phyloP scores from a whole-genome alignment of 2,797 vertebrate species.

The Choloepus didactylus region DNA sequence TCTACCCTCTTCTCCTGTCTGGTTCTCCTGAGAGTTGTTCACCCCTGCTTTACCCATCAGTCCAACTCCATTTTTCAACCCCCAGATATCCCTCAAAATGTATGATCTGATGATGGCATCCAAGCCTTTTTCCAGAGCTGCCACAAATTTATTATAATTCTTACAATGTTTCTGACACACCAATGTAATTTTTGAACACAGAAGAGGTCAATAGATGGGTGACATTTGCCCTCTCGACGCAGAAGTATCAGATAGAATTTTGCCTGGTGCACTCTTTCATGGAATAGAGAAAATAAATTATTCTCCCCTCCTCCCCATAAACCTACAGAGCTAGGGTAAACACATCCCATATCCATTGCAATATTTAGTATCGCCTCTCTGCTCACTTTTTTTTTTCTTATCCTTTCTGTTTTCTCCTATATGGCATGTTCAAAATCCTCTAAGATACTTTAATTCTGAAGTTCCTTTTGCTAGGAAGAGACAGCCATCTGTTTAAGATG shows the following conservation, averaged over 20 bases:
- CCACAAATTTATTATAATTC: background rate
- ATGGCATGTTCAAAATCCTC: constrained; percentile 42
- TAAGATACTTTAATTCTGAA: constrained; percentile 53
- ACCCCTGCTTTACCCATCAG: background rate
- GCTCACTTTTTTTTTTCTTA: constrained; percentile 21
- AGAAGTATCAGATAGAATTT: constrained; percentile 27
- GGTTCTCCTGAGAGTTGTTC: background rate
- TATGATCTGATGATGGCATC: background rate
- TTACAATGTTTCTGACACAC: background rate
- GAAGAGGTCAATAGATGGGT: background rate
- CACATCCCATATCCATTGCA: background rate
- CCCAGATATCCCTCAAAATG: background rate
- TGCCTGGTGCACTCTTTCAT: background rate
- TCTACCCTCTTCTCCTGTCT: background rate
- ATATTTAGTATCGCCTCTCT: constrained; percentile 16
- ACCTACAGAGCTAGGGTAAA: background rate
- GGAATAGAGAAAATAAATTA: constrained; percentile 10
- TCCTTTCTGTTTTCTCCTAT: constrained; percentile 44
- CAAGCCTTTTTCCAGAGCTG: background rate
- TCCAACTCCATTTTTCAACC: background rate
- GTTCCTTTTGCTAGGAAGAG: constrained; percentile 29
- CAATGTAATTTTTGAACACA: background rate
- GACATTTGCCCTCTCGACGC: background rate
- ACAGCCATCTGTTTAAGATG: constrained; percentile 45
- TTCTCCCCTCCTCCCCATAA: background rate